Conservation (phyloP, 1,140 invertebrate genomes). For the Ceratina calcarata region DNA sequence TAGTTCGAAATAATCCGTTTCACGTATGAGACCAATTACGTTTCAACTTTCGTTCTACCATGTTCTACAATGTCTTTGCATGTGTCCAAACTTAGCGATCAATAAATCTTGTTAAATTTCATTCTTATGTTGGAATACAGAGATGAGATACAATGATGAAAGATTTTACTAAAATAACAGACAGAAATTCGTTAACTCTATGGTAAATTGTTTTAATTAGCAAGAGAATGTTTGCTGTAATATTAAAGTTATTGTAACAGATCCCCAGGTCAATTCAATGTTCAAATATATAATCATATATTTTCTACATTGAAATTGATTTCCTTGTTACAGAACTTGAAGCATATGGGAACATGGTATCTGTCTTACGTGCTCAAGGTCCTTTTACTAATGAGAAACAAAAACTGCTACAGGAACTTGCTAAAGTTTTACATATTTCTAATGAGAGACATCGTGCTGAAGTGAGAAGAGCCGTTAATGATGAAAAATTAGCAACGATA, state of each 20-base stretch:
- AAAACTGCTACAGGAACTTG: conserved; percentile 90
- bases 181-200: too few relatives aligned
- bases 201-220: too few relatives aligned
- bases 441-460: conserved; percentile 94
- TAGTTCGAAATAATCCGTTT: not conserved
- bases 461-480: conserved; percentile 93
- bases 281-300: not conserved
- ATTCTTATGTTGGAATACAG: too few relatives aligned
- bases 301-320: not conserved
- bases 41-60: not conserved
- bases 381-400: conserved; percentile 91
- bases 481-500: conserved; percentile 93
- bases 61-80: not conserved
- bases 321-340: conserved; percentile 87
- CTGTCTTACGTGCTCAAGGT: conserved; percentile 94
- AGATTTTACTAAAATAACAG: too few relatives aligned
- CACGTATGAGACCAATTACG: not conserved
- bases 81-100: not conserved
- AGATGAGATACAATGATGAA: too few relatives aligned
- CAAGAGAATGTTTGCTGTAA: too few relatives aligned
- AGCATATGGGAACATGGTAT: conserved; percentile 93
- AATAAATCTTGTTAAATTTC: not conserved
- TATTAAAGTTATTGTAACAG: too few relatives aligned
- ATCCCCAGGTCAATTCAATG: not conserved
- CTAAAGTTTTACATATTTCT: conserved; percentile 91